These are phyloP conservation scores for Limosa lapponica DNA, from an alignment of 2,797 vertebrate species.

Conservation along the genomic window DNA sequence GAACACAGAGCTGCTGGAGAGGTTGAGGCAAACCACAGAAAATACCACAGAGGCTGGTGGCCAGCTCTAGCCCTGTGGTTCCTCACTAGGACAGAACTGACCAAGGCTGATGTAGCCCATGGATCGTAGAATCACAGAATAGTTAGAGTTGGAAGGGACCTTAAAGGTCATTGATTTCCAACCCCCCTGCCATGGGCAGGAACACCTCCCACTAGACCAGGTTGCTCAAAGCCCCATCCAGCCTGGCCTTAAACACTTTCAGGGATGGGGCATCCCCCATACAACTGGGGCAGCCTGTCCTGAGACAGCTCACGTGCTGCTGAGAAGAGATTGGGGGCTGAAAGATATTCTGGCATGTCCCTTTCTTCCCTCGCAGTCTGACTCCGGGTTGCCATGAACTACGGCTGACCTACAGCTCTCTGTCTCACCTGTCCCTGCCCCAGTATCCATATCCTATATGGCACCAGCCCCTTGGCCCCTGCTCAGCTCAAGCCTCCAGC, in stretches of 20 bases:
- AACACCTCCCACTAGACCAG: no score
- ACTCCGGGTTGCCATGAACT: constrained; percentile 8
- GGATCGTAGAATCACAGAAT: no score
- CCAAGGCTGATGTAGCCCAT: neutral
- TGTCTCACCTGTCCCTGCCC: constrained; percentile 29
- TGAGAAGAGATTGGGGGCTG: neutral
- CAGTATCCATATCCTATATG: constrained; percentile 41
- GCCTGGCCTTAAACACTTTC: no score
- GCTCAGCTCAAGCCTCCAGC: constrained; percentile 50
- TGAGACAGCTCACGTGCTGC: neutral
- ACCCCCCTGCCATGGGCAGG: no score
- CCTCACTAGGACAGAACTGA: neutral
- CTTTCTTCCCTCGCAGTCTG: neutral
- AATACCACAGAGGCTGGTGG: neutral
- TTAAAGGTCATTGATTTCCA: no score
- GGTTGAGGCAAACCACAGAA: neutral
- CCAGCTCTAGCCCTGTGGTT: neutral
- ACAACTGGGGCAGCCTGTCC: neutral
- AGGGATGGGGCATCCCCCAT: neutral
- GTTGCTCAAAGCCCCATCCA: no score
- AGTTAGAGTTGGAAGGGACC: no score
- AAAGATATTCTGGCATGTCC: neutral
- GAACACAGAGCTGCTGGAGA: neutral
- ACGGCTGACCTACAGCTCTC: constrained; percentile 19
- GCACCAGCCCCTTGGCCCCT: constrained; percentile 41